These are phyloP conservation scores for Megalonaias nervosa DNA, from an alignment of 1,140 invertebrate genomes.

Conservation along the genomic window DNA sequence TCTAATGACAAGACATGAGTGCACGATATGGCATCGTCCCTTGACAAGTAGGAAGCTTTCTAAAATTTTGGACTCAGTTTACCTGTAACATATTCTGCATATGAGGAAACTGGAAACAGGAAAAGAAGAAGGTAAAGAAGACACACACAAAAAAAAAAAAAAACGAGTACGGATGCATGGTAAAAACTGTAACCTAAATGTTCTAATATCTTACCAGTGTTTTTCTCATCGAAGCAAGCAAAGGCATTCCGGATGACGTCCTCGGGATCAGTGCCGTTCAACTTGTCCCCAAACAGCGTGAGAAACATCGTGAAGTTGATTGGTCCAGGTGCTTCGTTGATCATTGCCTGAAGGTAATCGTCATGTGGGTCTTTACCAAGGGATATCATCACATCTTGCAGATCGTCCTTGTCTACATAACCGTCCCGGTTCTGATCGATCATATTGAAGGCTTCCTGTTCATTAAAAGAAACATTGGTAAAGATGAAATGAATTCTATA, in stretches of 20 bases:
- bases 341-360: constrained; percentile 75
- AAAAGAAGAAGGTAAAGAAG: too few relatives aligned
- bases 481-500: neutral
- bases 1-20: too few relatives aligned
- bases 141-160: too few relatives aligned
- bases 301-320: constrained; percentile 80
- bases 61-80: too few relatives aligned
- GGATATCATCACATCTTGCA: constrained; percentile 99
- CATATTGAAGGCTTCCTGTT: constrained; percentile 99
- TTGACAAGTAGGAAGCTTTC: too few relatives aligned
- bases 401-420: constrained; percentile 98
- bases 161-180: too few relatives aligned
- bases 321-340: constrained; percentile 77
- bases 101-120: too few relatives aligned
- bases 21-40: too few relatives aligned
- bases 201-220: constrained; percentile 63
- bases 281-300: constrained; percentile 77
- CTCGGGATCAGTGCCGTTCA: constrained; percentile 77
- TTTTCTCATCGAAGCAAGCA: constrained; percentile 76
- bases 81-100: too few relatives aligned
- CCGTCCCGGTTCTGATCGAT: constrained; percentile 96
- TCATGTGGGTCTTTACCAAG: constrained; percentile 77
- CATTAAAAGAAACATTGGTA: neutral
- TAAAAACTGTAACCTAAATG: too few relatives aligned
- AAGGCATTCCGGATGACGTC: constrained; percentile 78